Evolutionary conservation across 2,113 vertebrate genomes (phyloP).

Genomic region (Cynopterus brachyotis): DNA sequence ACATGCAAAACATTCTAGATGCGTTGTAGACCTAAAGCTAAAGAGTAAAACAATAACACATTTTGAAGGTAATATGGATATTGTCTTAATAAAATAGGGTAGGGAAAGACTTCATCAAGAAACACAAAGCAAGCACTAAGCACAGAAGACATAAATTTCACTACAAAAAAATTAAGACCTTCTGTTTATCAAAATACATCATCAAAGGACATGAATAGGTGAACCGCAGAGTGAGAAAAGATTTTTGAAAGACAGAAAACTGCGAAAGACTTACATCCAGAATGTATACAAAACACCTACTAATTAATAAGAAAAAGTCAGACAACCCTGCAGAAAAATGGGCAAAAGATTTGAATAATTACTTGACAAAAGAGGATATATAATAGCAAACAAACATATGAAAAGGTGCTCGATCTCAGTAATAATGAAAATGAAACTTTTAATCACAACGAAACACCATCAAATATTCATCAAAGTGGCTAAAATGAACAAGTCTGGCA

Average conservation of each 20-base stretch:
- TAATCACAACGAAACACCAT: neutral
- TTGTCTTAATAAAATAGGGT: neutral
- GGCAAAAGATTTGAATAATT: neutral
- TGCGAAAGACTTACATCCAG: neutral
- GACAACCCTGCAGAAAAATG: neutral
- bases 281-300: neutral
- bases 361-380: neutral
- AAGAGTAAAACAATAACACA: neutral
- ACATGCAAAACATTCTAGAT: neutral
- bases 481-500: neutral
- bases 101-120: neutral
- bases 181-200: neutral
- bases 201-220: neutral
- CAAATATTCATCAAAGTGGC: neutral
- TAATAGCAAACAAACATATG: neutral
- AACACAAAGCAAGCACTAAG: neutral
- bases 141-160: neutral
- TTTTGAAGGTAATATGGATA: neutral
- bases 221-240: neutral
- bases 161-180: neutral
- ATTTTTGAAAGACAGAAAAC: neutral
- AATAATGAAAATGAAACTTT: neutral
- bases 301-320: constrained; percentile 12
- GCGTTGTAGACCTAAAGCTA: neutral
- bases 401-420: neutral